phyloP scores from a whole-genome alignment of 2,113 vertebrate species.

The Euleptes europaea region DNA sequence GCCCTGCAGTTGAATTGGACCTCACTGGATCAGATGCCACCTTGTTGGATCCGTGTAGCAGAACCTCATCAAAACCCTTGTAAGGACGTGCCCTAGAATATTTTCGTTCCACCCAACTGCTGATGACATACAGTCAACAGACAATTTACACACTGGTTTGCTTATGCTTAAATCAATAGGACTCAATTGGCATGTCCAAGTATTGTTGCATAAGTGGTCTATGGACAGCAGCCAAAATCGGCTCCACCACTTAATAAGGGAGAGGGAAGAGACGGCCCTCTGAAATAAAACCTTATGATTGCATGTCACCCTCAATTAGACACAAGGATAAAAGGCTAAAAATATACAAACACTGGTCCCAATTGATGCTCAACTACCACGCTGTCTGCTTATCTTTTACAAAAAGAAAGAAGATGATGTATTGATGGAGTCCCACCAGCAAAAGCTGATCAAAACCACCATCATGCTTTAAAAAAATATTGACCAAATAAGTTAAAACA shows the following conservation, averaged over 20 bases:
- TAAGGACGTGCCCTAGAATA: background rate
- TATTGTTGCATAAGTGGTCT: conserved; percentile 2
- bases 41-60: background rate
- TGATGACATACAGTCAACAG: background rate
- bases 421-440: background rate
- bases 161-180: conserved; percentile 7
- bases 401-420: background rate
- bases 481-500: conserved; percentile 11
- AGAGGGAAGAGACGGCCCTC: background rate
- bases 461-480: fast-evolving
- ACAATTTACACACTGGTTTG: background rate
- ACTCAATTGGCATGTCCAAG: background rate
- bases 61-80: background rate
- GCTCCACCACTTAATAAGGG: fast-evolving
- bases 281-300: conserved; percentile 3
- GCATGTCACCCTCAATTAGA: fast-evolving
- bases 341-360: background rate
- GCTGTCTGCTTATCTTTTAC: background rate
- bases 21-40: background rate
- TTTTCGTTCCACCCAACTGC: background rate
- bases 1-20: background rate
- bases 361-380: background rate
- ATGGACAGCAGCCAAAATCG: conserved; percentile 13
- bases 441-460: background rate
- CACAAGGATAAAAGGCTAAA: background rate